phyloP scores from a whole-genome alignment of 2,888 invertebrate species.

The Apotomis capreana region DNA sequence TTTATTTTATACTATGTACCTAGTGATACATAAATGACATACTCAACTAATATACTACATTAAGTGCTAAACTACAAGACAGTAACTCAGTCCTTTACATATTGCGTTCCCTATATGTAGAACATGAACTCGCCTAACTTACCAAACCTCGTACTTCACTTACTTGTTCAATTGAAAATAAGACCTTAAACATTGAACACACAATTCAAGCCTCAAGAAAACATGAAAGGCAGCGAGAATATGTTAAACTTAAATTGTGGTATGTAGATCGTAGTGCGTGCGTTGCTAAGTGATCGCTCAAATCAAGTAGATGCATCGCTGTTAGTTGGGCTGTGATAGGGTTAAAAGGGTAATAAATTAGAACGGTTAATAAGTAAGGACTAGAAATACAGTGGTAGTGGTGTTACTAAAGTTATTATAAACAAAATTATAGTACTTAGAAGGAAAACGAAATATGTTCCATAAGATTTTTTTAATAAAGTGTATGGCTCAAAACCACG shows the following conservation, averaged over 20 bases:
- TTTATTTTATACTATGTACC: too few relatives aligned
- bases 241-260: not conserved
- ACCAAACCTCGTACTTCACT: not conserved
- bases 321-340: slow-evolving; percentile 20
- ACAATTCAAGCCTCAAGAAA: not conserved
- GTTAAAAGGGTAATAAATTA: slow-evolving; percentile 30
- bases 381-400: not conserved
- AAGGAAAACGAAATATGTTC: too few relatives aligned
- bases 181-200: not conserved
- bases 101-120: slow-evolving; percentile 9
- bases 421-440: too few relatives aligned
- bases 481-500: too few relatives aligned
- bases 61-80: slow-evolving; percentile 19
- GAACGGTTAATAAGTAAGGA: not conserved
- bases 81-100: slow-evolving; percentile 22
- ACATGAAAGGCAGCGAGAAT: not conserved
- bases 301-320: slow-evolving; percentile 25
- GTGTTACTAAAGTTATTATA: too few relatives aligned
- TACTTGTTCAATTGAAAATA: not conserved
- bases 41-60: slow-evolving; percentile 13
- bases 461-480: too few relatives aligned
- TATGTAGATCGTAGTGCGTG: slow-evolving; percentile 29
- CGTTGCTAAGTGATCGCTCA: slow-evolving; percentile 26
- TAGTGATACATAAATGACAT: not conserved
- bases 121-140: not conserved